These are phyloP conservation scores for Doris montereyensis DNA, from an alignment of 2,888 invertebrate genomes.

Conservation along the genomic window DNA sequence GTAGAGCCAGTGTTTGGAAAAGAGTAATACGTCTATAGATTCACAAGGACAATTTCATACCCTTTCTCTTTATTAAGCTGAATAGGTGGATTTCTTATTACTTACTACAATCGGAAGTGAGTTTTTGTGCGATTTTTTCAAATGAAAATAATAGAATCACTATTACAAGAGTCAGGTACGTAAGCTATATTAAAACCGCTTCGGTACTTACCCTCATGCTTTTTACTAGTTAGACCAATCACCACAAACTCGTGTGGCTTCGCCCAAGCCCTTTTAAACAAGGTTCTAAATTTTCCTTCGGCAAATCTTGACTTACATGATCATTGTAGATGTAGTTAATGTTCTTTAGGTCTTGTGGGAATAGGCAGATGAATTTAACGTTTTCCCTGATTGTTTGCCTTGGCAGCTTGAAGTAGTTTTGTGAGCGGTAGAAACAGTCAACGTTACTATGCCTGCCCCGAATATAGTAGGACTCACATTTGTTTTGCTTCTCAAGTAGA, in stretches of 20 bases:
- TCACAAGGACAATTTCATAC: constrained; percentile 25
- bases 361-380: not conserved
- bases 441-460: not conserved
- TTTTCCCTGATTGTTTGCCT: not conserved
- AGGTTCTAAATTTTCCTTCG: not conserved
- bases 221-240: not conserved
- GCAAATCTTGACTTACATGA: constrained; percentile 8
- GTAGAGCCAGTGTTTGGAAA: not conserved
- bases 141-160: not conserved
- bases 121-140: not conserved
- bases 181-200: not conserved
- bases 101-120: not conserved
- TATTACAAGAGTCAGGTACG: not conserved
- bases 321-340: not conserved
- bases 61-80: constrained; percentile 15
- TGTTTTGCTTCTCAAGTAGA: constrained; percentile 15
- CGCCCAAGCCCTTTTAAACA: too few relatives aligned
- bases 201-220: constrained; percentile 9
- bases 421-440: constrained; percentile 8
- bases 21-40: constrained; percentile 23
- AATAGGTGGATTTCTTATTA: not conserved
- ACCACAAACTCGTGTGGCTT: not conserved
- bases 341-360: not conserved
- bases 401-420: not conserved
- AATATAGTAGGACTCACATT: constrained; percentile 12